Evolutionary conservation across 2,888 invertebrate genomes (phyloP).

Genomic region (Diabrotica balteata): DNA sequence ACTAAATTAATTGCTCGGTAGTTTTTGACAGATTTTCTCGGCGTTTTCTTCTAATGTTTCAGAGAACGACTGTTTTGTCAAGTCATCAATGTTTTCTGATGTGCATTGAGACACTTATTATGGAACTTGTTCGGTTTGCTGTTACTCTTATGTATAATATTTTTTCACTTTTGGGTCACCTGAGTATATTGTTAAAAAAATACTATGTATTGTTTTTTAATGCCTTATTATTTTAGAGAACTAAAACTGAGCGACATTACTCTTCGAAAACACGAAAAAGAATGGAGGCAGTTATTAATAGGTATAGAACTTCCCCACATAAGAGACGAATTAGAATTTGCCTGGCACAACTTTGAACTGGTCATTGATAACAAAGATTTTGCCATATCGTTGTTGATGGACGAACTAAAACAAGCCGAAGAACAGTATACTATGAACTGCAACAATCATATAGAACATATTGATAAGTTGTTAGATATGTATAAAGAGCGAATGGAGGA

Average conservation of each 20-base stretch:
- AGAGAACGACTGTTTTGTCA: no score
- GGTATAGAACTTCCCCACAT: constrained; percentile 57
- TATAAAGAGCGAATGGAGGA: constrained; percentile 54
- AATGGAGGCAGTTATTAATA: constrained; percentile 59
- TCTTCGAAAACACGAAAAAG: constrained; percentile 49
- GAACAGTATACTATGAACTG: constrained; percentile 58
- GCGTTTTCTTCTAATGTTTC: no score
- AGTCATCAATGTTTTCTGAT: no score
- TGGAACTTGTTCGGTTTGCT: no score
- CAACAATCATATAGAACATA: constrained; percentile 54
- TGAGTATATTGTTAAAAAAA: no score
- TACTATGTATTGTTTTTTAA: no score
- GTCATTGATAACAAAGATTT: constrained; percentile 61
- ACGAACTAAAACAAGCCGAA: constrained; percentile 57
- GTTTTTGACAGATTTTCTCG: no score
- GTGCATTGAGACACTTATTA: no score
- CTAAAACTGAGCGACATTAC: constrained; percentile 55
- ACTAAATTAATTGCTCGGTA: no score
- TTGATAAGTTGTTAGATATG: constrained; percentile 54
- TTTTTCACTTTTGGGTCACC: no score
- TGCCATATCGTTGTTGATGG: constrained; percentile 57
- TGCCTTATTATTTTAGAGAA: constrained; percentile 48
- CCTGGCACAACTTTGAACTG: constrained; percentile 61
- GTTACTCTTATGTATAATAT: no score
- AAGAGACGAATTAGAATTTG: constrained; percentile 56